Evolutionary conservation across 30 jellyfish, hydroid and myxozoan species (phyloP).

Genomic region (Aurelia coerulea): DNA sequence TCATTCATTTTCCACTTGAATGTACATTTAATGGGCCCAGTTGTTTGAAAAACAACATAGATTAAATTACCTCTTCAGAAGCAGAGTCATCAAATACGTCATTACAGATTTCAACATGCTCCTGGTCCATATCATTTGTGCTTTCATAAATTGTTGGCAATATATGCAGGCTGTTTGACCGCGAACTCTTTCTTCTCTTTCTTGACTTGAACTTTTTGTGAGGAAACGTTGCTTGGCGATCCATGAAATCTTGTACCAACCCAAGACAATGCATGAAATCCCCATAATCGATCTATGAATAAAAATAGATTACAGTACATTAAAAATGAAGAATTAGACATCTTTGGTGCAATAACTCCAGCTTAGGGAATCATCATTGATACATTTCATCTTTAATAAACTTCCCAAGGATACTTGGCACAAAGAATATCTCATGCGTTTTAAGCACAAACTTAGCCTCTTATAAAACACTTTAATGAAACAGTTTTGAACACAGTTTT

Average conservation of each 20-base stretch:
- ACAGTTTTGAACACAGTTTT: constrained; percentile 18
- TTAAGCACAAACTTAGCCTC: constrained; percentile 8
- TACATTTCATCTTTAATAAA: too few relatives aligned
- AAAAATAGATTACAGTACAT: background rate
- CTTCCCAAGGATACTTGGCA: constrained; percentile 35
- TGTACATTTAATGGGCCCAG: too few relatives aligned
- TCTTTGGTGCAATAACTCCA: too few relatives aligned
- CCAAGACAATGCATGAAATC: constrained; percentile 80
- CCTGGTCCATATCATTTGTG: constrained; percentile 32
- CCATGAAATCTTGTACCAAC: constrained; percentile 74
- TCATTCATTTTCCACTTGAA: too few relatives aligned
- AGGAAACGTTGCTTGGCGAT: constrained; percentile 49
- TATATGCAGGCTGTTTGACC: constrained; percentile 52
- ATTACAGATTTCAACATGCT: constrained; percentile 41
- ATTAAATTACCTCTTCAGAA: constrained; percentile 14
- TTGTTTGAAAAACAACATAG: too few relatives aligned
- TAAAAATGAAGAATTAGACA: too few relatives aligned
- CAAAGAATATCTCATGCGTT: constrained; percentile 21
- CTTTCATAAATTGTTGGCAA: constrained; percentile 80
- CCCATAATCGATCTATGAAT: constrained; percentile 45
- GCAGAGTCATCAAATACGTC: constrained; percentile 64
- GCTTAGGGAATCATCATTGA: too few relatives aligned
- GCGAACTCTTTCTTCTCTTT: constrained; percentile 59
- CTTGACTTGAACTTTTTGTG: constrained; percentile 37
- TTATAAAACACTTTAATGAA: constrained; percentile 6